phyloP scores from a whole-genome alignment of 92 coral and sea anemone genomes.

The Porites lobata region DNA sequence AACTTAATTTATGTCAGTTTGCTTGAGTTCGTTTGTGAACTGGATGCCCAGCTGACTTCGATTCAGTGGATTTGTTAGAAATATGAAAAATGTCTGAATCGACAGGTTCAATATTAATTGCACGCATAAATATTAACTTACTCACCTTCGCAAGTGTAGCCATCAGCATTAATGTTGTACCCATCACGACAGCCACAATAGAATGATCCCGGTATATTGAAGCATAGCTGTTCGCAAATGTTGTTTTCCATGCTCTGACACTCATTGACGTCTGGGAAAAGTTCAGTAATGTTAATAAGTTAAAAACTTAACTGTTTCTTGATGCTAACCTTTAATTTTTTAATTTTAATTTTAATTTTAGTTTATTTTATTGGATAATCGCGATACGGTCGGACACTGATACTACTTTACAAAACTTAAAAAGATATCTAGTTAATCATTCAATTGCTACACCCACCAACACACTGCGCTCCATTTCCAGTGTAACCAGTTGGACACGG shows the following conservation, averaged over 20 bases:
- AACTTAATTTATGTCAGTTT: too few species aligned
- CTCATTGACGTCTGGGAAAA: conserved; percentile 68
- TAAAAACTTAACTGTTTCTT: too few species aligned
- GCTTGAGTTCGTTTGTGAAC: too few species aligned
- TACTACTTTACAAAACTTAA: too few species aligned
- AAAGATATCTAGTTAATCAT: neutral
- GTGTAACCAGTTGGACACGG: conserved; percentile 82
- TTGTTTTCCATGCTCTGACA: conserved; percentile 42
- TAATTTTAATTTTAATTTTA: too few species aligned
- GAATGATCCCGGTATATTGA: conserved; percentile 74
- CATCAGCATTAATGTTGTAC: conserved; percentile 49
- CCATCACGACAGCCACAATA: conserved; percentile 68
- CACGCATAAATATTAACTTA: neutral
- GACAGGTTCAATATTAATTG: too few species aligned
- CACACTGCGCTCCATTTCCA: conserved; percentile 77
- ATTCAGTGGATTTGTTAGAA: too few species aligned
- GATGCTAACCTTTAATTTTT: too few species aligned
- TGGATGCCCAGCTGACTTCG: too few species aligned
- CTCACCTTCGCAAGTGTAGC: conserved; percentile 69
- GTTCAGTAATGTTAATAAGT: too few species aligned
- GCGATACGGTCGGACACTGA: neutral
- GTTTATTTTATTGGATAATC: too few species aligned
- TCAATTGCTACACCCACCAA: conserved; percentile 45
- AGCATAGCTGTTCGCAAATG: conserved; percentile 63
- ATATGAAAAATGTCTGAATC: too few species aligned